Evolutionary conservation across 2,888 invertebrate species (phyloP).

Genomic region (Geophilus truncorum): DNA sequence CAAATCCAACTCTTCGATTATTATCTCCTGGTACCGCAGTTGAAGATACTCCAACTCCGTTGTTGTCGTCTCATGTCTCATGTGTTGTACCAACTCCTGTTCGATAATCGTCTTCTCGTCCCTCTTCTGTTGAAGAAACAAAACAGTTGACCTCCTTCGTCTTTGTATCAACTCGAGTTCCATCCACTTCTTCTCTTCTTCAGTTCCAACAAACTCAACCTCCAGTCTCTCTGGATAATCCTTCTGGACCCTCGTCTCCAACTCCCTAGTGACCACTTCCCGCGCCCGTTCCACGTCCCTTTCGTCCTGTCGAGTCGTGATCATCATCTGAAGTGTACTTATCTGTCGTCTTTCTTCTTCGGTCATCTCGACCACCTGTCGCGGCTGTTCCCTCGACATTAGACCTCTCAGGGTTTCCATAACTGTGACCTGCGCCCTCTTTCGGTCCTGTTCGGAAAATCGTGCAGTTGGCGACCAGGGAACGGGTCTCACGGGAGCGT

Average conservation of each 20-base stretch:
- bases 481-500: no score
- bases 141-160: neutral
- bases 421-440: neutral
- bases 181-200: neutral
- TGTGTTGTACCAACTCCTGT: neutral
- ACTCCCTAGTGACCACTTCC: neutral
- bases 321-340: neutral
- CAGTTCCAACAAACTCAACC: neutral
- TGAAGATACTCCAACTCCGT: neutral
- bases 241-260: neutral
- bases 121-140: neutral
- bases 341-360: constrained; percentile 29
- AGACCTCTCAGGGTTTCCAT: neutral
- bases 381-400: neutral
- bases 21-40: neutral
- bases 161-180: neutral
- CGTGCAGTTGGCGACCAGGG: neutral
- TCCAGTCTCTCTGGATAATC: neutral
- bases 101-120: neutral
- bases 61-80: neutral
- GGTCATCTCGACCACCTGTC: neutral
- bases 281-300: neutral
- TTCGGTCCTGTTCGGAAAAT: neutral
- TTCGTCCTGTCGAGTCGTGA: neutral
- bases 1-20: neutral